Percentiles rank a stretch among this genome's conserved stretches.
phyloP scores from a whole-genome alignment of 2,113 vertebrate species.

The Chaetorhynchus papuensis region DNA sequence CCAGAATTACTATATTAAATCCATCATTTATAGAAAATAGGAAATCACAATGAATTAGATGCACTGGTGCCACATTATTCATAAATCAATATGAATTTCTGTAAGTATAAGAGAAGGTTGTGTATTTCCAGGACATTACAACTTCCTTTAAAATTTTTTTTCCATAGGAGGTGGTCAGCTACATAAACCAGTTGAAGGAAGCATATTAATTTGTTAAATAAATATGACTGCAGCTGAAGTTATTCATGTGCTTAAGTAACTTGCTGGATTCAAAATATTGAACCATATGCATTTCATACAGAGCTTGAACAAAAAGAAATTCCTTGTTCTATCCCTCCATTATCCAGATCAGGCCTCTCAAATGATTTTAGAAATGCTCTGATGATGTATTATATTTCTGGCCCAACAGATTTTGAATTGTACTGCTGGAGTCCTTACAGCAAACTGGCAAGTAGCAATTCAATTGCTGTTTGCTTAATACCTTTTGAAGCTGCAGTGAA shows the following conservation, averaged over 20 bases:
- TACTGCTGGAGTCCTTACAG: background rate
- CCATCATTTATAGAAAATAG: background rate
- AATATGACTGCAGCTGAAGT: background rate
- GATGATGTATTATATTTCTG: background rate
- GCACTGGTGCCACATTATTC: background rate
- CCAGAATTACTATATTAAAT: background rate
- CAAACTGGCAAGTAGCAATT: background rate
- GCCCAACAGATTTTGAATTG: background rate
- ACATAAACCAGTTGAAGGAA: background rate
- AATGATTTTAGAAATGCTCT: background rate
- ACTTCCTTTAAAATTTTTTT: background rate
- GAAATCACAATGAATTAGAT: background rate
- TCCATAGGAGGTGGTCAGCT: background rate
- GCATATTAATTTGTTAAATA: background rate
- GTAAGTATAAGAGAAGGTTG: background rate
- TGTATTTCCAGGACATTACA: background rate
- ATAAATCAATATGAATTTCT: background rate
- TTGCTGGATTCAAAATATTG: background rate
- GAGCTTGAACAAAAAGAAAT: background rate
- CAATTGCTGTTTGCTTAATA: background rate
- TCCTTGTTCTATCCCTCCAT: background rate
- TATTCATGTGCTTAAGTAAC: background rate
- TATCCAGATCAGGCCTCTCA: background rate
- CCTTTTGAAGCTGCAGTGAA: background rate
- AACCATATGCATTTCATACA: background rate